Conservation (phyloP, 2,888 invertebrate species). For the Plebejus anna region DNA sequence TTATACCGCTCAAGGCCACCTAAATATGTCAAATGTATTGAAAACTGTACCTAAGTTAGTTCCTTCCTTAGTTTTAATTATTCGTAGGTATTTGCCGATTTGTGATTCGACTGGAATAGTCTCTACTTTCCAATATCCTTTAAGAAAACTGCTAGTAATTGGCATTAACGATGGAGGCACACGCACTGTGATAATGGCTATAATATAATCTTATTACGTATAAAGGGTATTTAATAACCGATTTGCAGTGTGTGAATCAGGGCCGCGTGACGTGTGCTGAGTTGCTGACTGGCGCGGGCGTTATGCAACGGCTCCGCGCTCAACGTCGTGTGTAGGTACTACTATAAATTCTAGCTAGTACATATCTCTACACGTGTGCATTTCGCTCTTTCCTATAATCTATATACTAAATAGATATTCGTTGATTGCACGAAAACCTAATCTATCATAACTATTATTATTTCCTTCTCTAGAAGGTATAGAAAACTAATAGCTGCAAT, state of each 20-base stretch:
- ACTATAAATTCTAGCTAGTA: not conserved
- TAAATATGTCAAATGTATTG: too few species aligned
- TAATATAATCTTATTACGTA: not conserved
- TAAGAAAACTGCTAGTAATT: not conserved
- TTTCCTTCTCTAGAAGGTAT: too few species aligned
- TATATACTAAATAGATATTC: not conserved
- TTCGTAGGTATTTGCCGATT: not conserved
- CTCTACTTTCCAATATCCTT: not conserved
- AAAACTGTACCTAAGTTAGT: too few species aligned
- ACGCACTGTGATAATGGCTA: not conserved
- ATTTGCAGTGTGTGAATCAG: not conserved
- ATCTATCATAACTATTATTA: too few species aligned
- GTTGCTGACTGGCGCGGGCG: not conserved
- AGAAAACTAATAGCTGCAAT: too few species aligned
- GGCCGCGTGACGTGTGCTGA: not conserved
- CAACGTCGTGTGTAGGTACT: not conserved
- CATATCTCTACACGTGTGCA: constrained; percentile 2
- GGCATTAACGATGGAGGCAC: not conserved
- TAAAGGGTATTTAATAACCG: not conserved
- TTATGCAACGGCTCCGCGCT: not conserved
- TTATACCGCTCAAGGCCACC: too few species aligned
- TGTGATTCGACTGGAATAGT: not conserved
- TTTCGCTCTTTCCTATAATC: not conserved
- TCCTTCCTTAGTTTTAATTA: too few species aligned
- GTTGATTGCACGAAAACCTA: too few species aligned